A percentile compares a stretch with the other conserved stretches of the same genome.
Evolutionary conservation across 2,113 vertebrate species (phyloP).

Genomic region (Grallaria varia): DNA sequence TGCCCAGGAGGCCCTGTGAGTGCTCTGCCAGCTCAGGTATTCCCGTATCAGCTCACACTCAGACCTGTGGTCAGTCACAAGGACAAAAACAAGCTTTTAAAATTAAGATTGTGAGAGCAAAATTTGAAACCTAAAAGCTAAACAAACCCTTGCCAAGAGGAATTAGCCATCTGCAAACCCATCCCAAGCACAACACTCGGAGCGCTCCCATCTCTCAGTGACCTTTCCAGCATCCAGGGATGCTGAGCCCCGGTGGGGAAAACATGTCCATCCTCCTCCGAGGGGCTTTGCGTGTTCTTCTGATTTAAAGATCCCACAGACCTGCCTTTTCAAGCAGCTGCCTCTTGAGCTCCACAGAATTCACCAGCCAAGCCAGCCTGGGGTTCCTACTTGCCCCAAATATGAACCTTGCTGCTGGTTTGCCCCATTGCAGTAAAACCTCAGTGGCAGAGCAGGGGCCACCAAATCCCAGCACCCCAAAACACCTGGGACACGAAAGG

Average conservation of each 20-base stretch:
- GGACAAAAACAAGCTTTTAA: not conserved
- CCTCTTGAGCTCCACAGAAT: not conserved
- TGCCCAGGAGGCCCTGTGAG: not conserved
- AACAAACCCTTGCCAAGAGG: not conserved
- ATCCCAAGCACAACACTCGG: not conserved
- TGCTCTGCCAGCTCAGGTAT: not conserved
- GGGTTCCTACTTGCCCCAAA: not conserved
- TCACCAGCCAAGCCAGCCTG: not conserved
- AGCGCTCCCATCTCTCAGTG: not conserved
- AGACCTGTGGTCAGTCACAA: accelerated
- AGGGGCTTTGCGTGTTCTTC: not conserved
- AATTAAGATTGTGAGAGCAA: not conserved
- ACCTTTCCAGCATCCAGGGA: not conserved
- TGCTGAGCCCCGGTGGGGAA: not conserved
- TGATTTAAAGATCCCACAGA: not conserved
- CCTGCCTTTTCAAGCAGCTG: not conserved
- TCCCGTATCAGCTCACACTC: not conserved
- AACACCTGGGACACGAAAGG: not conserved
- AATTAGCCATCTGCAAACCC: not conserved
- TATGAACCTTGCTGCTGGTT: accelerated
- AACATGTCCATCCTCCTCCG: not conserved
- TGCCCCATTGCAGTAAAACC: too few species aligned
- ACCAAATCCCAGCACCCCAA: not conserved
- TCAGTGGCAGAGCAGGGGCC: accelerated
- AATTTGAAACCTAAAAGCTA: not conserved